A percentile compares a stretch with the other conserved stretches of the same genome.
phyloP scores from a whole-genome alignment of 1,140 invertebrate species.

The Bombus sibiricus region DNA sequence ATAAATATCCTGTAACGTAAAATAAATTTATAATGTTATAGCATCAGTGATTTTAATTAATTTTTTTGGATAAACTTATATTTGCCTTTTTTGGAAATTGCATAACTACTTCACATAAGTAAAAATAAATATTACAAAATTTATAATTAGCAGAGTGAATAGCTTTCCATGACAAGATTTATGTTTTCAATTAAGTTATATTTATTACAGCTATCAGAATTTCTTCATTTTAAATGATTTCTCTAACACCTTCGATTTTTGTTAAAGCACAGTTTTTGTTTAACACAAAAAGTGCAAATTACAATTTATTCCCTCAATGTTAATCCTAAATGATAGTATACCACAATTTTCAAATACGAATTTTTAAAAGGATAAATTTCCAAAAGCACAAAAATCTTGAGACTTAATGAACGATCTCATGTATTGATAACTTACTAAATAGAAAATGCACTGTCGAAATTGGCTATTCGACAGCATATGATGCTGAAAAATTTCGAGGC shows the following conservation, averaged over 20 bases:
- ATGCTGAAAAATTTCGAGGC: neutral
- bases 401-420: neutral
- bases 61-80: neutral
- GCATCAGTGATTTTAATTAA: neutral
- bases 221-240: neutral
- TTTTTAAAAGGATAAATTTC: neutral
- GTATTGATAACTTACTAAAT: neutral
- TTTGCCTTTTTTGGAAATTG: neutral
- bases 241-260: neutral
- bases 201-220: neutral
- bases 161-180: neutral
- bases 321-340: neutral
- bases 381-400: constrained; percentile 14
- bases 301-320: neutral
- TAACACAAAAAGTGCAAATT: neutral
- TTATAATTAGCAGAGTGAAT: neutral
- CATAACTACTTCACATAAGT: neutral
- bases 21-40: neutral
- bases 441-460: neutral
- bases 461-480: neutral
- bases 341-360: neutral
- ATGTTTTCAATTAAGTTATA: neutral
- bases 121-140: neutral
- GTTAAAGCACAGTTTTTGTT: neutral
- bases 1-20: neutral